These are phyloP conservation scores for Cyclopterus lumpus DNA, from an alignment of 2,797 vertebrate genomes.

Conservation along the genomic window DNA sequence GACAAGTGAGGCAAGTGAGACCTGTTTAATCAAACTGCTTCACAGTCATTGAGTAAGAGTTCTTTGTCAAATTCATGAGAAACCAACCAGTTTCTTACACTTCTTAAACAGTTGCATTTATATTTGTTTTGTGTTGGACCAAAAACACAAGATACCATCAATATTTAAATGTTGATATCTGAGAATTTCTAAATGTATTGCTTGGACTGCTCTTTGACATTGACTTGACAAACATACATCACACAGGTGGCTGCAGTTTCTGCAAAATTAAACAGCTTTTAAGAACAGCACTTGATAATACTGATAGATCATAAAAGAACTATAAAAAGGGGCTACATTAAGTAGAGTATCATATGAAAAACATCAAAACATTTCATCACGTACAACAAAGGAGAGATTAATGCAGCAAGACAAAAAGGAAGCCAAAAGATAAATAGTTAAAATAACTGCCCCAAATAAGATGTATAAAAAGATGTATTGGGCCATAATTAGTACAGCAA, in stretches of 20 bases:
- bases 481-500: background rate
- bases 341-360: background rate
- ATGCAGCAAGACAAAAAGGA: background rate
- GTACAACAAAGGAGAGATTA: background rate
- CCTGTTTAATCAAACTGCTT: slow-evolving; percentile 33
- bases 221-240: background rate
- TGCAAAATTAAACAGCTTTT: background rate
- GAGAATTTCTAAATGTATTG: background rate
- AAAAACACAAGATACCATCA: too few relatives aligned
- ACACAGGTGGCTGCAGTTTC: background rate
- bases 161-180: background rate
- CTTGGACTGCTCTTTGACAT: background rate
- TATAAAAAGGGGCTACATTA: background rate
- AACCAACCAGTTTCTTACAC: background rate
- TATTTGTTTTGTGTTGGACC: too few relatives aligned
- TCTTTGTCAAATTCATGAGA: slow-evolving; percentile 23
- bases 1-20: slow-evolving; percentile 29
- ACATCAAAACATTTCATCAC: background rate
- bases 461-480: background rate
- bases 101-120: too few relatives aligned
- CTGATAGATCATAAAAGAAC: background rate
- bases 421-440: background rate
- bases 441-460: background rate
- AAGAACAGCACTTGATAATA: background rate
- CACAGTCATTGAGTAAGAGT: background rate